These are phyloP conservation scores for Cynoglossus semilaevis DNA, from an alignment of 2,113 vertebrate species.

Conservation along the genomic window DNA sequence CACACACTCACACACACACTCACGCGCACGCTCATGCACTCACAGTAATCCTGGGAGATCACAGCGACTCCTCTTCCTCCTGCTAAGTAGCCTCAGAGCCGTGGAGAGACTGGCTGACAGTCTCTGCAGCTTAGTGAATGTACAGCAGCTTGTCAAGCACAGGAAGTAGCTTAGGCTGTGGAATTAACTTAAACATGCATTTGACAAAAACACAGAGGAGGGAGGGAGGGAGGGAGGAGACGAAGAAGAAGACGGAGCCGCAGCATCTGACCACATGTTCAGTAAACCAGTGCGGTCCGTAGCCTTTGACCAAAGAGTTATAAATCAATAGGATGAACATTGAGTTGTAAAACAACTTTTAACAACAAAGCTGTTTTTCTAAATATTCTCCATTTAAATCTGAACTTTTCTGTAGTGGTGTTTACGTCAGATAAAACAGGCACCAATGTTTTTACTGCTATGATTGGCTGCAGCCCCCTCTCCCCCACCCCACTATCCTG, in stretches of 20 bases:
- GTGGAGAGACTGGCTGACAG: slow-evolving; percentile 54
- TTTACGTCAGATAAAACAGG: no score
- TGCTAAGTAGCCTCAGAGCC: slow-evolving; percentile 62
- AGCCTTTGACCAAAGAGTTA: slow-evolving; percentile 21
- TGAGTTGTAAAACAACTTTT: background rate
- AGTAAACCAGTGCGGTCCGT: slow-evolving; percentile 21
- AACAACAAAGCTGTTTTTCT: no score
- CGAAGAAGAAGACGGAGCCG: background rate
- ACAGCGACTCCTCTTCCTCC: slow-evolving; percentile 63
- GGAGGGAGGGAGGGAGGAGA: slow-evolving; percentile 11
- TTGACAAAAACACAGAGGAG: slow-evolving; percentile 33
- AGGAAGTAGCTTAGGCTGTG: slow-evolving; percentile 60
- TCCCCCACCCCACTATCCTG: no score
- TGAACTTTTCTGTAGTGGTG: no score
- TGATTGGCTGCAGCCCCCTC: no score
- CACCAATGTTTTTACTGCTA: no score
- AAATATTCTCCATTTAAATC: no score
- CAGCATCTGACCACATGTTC: slow-evolving; percentile 5
- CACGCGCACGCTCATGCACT: slow-evolving; percentile 6
- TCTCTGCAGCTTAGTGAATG: slow-evolving; percentile 59
- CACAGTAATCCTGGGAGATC: slow-evolving; percentile 67
- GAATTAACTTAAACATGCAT: slow-evolving; percentile 64
- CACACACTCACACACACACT: slow-evolving; percentile 27
- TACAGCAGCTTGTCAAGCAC: slow-evolving; percentile 63
- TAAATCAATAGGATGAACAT: slow-evolving; percentile 6